Conservation (phyloP, 2,888 invertebrate species). For the Bimastos eiseni region DNA sequence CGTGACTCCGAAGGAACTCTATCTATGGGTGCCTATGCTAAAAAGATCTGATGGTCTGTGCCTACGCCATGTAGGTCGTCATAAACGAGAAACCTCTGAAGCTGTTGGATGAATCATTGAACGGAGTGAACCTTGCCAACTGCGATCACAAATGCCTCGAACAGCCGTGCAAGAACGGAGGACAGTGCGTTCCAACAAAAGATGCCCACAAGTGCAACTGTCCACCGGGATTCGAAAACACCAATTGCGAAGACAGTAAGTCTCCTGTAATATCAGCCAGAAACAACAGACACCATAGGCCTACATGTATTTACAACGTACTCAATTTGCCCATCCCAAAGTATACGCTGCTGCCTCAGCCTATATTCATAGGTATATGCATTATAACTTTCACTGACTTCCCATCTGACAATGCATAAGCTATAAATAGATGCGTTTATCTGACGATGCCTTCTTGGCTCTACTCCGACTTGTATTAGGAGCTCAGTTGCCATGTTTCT, state of each 20-base stretch:
- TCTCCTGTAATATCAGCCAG: conserved; percentile 22
- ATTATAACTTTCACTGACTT: no score
- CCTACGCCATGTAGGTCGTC: conserved; percentile 72
- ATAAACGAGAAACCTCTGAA: conserved; percentile 79
- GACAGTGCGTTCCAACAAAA: conserved; percentile 61
- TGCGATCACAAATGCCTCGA: conserved; percentile 68
- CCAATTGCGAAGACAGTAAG: conserved; percentile 62
- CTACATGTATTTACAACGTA: no score
- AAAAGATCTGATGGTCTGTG: background rate
- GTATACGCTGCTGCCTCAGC: no score
- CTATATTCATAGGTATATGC: no score
- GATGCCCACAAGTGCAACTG: conserved; percentile 63
- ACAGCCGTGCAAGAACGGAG: conserved; percentile 63
- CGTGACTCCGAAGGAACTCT: background rate
- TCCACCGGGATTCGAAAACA: conserved; percentile 60
- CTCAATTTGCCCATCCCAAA: background rate
- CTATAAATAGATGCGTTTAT: no score
- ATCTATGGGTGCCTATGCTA: background rate
- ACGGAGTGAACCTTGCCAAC: conserved; percentile 88
- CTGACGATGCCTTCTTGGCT: no score
- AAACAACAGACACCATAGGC: no score
- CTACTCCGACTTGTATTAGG: no score
- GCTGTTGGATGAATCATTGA: conserved; percentile 82
- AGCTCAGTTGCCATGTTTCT: no score
- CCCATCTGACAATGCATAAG: no score